Evolutionary conservation across 2,888 invertebrate species (phyloP).

Genomic region (Thysanoteuthis rhombus): DNA sequence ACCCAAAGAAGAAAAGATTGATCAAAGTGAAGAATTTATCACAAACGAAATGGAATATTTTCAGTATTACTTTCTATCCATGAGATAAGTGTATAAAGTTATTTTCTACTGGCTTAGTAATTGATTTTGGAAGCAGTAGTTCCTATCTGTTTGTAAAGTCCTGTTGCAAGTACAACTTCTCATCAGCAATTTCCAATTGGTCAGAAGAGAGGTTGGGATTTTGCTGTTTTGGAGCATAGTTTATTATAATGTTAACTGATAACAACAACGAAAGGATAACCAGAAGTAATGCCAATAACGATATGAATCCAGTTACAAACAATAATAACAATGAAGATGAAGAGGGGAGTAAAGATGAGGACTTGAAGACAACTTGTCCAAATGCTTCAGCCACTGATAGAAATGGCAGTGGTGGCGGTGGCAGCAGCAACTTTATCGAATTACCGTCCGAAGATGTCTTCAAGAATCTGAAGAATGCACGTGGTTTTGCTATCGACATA

Average conservation of each 20-base stretch:
- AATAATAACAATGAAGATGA: not conserved
- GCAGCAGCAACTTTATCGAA: constrained; percentile 45
- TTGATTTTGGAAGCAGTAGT: not conserved
- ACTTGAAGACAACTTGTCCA: not conserved
- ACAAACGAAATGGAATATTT: not conserved
- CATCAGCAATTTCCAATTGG: not conserved
- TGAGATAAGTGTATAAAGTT: not conserved
- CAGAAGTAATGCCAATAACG: not conserved
- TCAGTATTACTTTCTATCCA: not conserved
- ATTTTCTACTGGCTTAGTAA: not conserved
- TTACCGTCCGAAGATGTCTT: constrained; percentile 71
- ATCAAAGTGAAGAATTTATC: not conserved
- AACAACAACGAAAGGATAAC: not conserved
- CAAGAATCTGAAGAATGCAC: constrained; percentile 75
- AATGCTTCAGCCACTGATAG: not conserved
- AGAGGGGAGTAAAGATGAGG: not conserved
- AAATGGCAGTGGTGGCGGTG: not conserved
- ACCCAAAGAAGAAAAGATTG: not conserved
- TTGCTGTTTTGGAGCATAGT: not conserved
- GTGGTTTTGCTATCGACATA: constrained; percentile 77
- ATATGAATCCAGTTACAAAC: not conserved
- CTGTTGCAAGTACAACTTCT: not conserved
- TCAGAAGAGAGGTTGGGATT: not conserved
- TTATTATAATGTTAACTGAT: not conserved
- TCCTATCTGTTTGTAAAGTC: not conserved